Evolutionary conservation across 2,888 invertebrate species (phyloP), one percentile per base, ranked within the genome.

Genomic region (Strigamia crassipes): DNA sequence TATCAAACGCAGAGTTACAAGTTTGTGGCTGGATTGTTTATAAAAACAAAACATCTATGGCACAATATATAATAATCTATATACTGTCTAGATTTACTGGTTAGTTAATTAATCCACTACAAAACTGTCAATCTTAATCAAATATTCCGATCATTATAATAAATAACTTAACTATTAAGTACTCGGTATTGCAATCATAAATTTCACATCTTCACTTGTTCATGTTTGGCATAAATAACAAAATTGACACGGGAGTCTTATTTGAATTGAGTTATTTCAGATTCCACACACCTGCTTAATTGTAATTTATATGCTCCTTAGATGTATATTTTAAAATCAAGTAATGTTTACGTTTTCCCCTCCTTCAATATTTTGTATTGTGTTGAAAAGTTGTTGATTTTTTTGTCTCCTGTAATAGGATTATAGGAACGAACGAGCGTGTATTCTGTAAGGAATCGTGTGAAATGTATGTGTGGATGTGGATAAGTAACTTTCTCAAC

Each of bases 381-480:
- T 66, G 27, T 66, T 66, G 66, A 51, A 18, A 51, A 15, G 34
- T 18, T 51, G 6, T 51, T 51, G 51, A 51, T 51, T 6, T 6
- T 51, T 51, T 51, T 51, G n/a, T n/a, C n/a, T n/a, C n/a, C 6
- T 46, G 12, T 46, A 13, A 13, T 46, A 13, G 15, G 42, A 46
- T 6, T 46, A n/a, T 46, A 51, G 51, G 18, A 51, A 51, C 18
- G 51, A 51, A 51, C 51, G 51, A n/a, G 18, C 10, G 18, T 51
- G 51, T 51, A 51, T 51, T 51, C 66, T 31, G 3, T 27, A 66
- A 66, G 27, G 23, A 66, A 23, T 66, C 66, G 31, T 66, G 23
- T 66, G 66, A 15, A 66, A 66, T 66, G 66, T 66, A 66, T 51
- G 51, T 51, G 51, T 51, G 51, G 51, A 51, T 51, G 51, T 51